These are phyloP conservation scores for Hyposmocoma kahamanoa DNA, from an alignment of 1,140 invertebrate genomes.

Conservation along the genomic window DNA sequence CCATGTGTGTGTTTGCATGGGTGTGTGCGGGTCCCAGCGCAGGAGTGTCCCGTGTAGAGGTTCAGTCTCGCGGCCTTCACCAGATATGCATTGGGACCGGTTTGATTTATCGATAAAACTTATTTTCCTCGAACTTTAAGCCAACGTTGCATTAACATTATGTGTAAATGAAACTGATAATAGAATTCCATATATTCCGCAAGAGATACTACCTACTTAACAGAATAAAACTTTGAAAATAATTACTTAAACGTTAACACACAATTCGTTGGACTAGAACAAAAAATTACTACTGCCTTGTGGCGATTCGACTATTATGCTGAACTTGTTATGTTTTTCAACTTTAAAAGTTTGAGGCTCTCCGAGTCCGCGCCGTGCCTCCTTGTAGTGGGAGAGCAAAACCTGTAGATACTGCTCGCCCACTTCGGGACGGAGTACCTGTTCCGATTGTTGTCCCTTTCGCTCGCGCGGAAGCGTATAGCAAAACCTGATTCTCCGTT, in stretches of 20 bases:
- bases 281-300: constrained; percentile 27
- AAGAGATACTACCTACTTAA: too few relatives aligned
- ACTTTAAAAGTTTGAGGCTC: constrained; percentile 60
- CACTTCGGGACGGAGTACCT: constrained; percentile 63
- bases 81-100: constrained; percentile 63
- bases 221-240: too few relatives aligned
- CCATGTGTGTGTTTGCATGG: too few relatives aligned
- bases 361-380: constrained; percentile 52
- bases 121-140: too few relatives aligned
- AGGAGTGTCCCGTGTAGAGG: constrained; percentile 53
- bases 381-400: constrained; percentile 70
- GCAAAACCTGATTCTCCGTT: constrained; percentile 37
- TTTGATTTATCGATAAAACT: constrained; percentile 53
- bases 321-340: constrained; percentile 54
- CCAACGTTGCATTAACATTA: too few relatives aligned
- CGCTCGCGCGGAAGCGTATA: constrained; percentile 27
- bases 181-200: too few relatives aligned
- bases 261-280: constrained; percentile 1
- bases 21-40: constrained; percentile 43
- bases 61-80: constrained; percentile 60
- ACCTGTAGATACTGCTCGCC: constrained; percentile 70
- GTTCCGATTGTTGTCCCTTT: constrained; percentile 53
- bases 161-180: too few relatives aligned
- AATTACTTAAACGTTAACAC: too few relatives aligned
- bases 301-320: constrained; percentile 25